These are phyloP conservation scores for Paracanthobrama guichenoti DNA, from an alignment of 2,113 vertebrate genomes.

Conservation along the genomic window DNA sequence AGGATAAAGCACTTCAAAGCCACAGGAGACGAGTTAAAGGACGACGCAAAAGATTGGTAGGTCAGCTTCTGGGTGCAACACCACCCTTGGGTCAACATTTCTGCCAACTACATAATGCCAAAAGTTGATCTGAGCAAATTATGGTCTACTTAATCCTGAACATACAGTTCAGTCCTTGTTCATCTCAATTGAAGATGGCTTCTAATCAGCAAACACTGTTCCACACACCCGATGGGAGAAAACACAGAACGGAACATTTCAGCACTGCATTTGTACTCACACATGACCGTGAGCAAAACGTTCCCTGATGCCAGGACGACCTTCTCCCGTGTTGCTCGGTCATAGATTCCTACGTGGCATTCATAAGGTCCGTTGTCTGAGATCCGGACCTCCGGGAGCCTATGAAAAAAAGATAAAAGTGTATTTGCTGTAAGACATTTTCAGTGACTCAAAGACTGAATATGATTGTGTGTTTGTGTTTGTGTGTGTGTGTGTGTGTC, in stretches of 20 bases:
- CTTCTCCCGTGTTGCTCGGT: constrained; percentile 91
- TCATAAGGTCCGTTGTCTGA: constrained; percentile 96
- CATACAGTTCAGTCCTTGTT: neutral
- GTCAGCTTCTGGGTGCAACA: constrained; percentile 9
- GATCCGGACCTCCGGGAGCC: constrained; percentile 93
- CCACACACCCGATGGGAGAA: neutral
- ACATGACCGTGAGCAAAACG: constrained; percentile 95
- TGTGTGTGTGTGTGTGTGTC: too few relatives aligned
- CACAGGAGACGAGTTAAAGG: neutral
- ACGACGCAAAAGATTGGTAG: neutral
- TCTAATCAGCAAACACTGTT: neutral
- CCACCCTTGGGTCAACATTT: neutral
- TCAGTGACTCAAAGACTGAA: neutral
- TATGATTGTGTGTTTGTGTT: neutral
- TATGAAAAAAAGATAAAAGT: constrained; percentile 60
- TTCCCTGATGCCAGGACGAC: constrained; percentile 94
- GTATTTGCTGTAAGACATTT: neutral
- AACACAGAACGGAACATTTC: neutral
- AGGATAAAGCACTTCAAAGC: constrained; percentile 14
- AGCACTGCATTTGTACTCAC: constrained; percentile 77
- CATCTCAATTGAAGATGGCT: neutral
- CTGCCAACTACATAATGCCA: constrained; percentile 12
- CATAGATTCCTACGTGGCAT: constrained; percentile 97
- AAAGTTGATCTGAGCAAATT: neutral
- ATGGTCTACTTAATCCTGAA: constrained; percentile 3